Evolutionary conservation across 2,113 vertebrate species (phyloP).

Genomic region (Canis aureus): DNA sequence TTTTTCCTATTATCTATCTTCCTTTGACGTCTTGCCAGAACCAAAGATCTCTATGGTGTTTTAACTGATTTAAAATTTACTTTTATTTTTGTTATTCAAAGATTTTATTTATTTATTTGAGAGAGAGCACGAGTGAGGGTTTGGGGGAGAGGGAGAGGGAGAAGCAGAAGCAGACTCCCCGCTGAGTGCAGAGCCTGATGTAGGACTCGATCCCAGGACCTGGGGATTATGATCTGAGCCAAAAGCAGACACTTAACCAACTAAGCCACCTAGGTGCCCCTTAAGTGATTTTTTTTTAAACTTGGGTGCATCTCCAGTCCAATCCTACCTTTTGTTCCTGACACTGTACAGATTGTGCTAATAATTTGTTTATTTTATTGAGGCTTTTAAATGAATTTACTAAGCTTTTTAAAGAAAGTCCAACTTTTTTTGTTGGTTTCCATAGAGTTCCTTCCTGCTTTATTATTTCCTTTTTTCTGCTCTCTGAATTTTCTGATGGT

Average conservation of each 20-base stretch:
- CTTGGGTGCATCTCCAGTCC: neutral
- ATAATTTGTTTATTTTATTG: slow-evolving; percentile 40
- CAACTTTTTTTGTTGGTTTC: slow-evolving; percentile 19
- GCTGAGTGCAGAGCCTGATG: too few species aligned
- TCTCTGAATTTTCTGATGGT: slow-evolving; percentile 1
- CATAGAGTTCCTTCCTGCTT: neutral
- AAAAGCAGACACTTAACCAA: too few species aligned
- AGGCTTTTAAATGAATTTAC: neutral
- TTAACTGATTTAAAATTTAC: neutral
- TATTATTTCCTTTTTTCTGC: neutral
- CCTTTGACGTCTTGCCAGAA: neutral
- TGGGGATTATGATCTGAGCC: too few species aligned
- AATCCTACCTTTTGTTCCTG: neutral
- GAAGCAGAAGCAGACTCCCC: too few species aligned
- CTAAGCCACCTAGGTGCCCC: too few species aligned
- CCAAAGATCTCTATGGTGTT: neutral
- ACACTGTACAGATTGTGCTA: neutral
- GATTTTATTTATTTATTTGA: too few species aligned
- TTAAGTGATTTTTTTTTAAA: neutral
- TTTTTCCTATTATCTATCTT: neutral
- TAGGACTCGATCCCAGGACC: too few species aligned
- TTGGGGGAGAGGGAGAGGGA: too few species aligned
- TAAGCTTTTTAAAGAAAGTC: neutral
- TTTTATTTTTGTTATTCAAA: neutral
- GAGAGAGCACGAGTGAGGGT: too few species aligned